These are phyloP conservation scores for Sclerurus mexicanus DNA, from an alignment of 2,113 vertebrate genomes.

Conservation along the genomic window DNA sequence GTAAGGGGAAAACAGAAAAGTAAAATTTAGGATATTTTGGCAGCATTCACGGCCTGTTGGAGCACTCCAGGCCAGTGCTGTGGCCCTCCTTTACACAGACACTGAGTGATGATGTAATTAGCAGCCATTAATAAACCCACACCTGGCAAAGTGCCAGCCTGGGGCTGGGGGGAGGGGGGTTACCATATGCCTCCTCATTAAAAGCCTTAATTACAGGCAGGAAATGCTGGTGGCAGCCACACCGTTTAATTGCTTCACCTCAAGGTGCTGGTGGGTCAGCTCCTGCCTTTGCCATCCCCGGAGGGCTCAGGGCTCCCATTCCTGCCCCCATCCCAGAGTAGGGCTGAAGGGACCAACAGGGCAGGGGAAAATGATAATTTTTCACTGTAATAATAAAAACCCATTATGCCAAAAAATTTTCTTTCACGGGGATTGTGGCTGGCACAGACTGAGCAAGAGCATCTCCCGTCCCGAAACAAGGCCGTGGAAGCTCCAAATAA, in stretches of 20 bases:
- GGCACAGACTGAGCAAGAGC: background rate
- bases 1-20: background rate
- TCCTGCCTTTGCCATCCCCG: background rate
- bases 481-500: background rate
- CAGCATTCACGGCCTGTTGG: background rate
- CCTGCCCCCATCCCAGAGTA: background rate
- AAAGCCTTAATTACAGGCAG: constrained; percentile 17
- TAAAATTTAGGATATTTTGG: background rate
- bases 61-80: accelerated
- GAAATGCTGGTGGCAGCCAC: background rate
- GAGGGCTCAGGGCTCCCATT: background rate
- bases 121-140: background rate
- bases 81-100: background rate
- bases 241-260: background rate
- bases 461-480: background rate
- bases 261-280: background rate
- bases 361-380: accelerated
- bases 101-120: background rate
- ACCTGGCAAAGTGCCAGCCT: background rate
- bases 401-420: accelerated
- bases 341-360: background rate
- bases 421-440: background rate
- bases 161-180: background rate
- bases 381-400: background rate
- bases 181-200: background rate